Conservation (phyloP, 2,113 vertebrate genomes). For the Gracilinanus agilis region DNA sequence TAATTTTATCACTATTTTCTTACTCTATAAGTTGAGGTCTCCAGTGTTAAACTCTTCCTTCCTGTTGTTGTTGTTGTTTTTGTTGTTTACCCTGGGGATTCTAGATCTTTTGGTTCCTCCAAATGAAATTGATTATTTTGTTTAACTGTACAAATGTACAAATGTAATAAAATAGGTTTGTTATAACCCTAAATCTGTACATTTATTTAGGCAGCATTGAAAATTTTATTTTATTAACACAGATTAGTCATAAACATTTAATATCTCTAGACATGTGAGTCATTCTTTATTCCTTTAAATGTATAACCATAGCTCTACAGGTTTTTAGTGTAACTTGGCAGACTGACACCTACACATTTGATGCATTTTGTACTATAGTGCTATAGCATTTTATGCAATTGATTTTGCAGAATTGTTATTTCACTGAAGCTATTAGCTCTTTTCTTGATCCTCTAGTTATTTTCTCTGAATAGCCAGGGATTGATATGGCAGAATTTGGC, state of each 20-base stretch:
- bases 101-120: background rate
- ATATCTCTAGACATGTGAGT: background rate
- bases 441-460: background rate
- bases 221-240: background rate
- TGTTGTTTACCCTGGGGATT: background rate
- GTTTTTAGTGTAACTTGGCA: background rate
- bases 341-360: background rate
- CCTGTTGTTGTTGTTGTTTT: background rate
- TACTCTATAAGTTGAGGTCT: background rate
- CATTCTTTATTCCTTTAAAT: background rate
- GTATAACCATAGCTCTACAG: constrained; percentile 69
- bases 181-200: background rate
- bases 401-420: background rate
- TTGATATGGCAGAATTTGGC: background rate
- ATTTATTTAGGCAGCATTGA: background rate
- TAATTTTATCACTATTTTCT: background rate
- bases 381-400: background rate
- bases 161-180: too few relatives aligned
- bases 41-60: background rate
- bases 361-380: background rate
- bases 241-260: background rate
- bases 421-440: background rate
- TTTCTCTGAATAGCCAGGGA: background rate
- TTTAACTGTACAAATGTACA: background rate
- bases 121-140: background rate